Evolutionary conservation across 1,140 invertebrate species (phyloP), one percentile per base, ranked within the genome.

Genomic region (Meteorus sp.): DNA sequence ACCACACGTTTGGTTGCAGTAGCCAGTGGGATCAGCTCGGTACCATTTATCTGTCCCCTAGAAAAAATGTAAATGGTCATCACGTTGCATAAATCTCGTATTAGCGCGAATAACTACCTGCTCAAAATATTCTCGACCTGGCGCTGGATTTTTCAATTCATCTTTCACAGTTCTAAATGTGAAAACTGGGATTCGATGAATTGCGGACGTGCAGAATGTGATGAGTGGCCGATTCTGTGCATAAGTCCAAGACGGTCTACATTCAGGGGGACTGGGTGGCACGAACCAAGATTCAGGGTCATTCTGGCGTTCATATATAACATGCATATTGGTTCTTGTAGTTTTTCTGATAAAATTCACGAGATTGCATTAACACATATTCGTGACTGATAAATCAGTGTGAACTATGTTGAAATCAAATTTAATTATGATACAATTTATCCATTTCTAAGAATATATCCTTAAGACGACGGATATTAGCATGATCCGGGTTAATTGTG

Each of bases 401-500:
- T 37, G n/a, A n/a, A 45, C 19, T 58, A 31, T 39, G 9, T 19
- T 13, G 44, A 25, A 31, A 41, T 39, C 15, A 31, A 37, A 4
- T 31, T 43, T 33, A 6, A 35, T 35, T 33, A 31, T 45, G 27
- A 29, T 65, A 77, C 77, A 75, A 55, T 23, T 33, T 51, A 27
- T 76, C 65, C 63, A 78, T 76, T 60, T 75, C 55, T 1, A 65
- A 47, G 15, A 76, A 55, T 3, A 77, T 55, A 59, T 68, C 74
- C 61, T 70, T 62, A 19, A 77, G 58, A 33, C 73, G 66, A 25
- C 56, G 23, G 9, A 79, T 45, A 50, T 77, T 75, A 22, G 72
- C 65, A 0, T 75, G 74, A 8, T 65, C 45, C 35, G 31, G 72
- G 0, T 64, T 64, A 0, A 70, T 41, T 52, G 53, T 50, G 54